Evolutionary conservation across 2,797 vertebrate species (phyloP), one percentile per base, ranked within the genome.

Genomic region (Taenioides sp.): DNA sequence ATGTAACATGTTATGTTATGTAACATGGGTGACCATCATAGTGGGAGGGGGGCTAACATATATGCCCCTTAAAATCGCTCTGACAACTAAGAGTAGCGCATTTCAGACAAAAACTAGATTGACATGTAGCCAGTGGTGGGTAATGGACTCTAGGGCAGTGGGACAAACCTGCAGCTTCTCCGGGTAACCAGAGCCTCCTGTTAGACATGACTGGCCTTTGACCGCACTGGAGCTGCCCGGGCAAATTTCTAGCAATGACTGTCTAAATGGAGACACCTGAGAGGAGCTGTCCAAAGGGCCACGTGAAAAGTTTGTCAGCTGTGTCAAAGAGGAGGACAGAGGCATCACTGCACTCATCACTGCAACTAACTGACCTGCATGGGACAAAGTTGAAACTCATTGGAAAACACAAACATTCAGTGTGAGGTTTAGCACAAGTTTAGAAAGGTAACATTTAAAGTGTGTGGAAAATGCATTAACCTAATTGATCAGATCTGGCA

Each of bases 101-200:
- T 62, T 37, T 17, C 2, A 2, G 58, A 50, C 34, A 67, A 63
- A 22, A 28, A 69, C 58, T 67, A 64, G 28, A 12, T 71, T 75
- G 81, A 67, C 43, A 63, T 76, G 82, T 74, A 66, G 58, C 71
- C 63, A 70, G 4, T 22, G 58, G 66, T 66, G 64, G 68, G 37
- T 69, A 49, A 12, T 72, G 66, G 77, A 84, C 67, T 86, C 77
- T 86, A 65, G 89, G 83, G 84, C 84, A 91, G 84, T 84, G 70
- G 89, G 88, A 72, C 88, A 88, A 67, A 27, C 72, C 60, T 47
- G 67, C 63, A 52, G 65, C 59, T 23, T 68, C 40, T 43, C 72
- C 70, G 54, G 78, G 88, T 84, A 90, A 91, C 83, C 71, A 79
- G 77, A 88, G 74, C 65, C 68, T 52, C 40, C 70, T 52, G 31